Conservation (phyloP, 2,888 invertebrate genomes). For the Mechanitis mazaeus region DNA sequence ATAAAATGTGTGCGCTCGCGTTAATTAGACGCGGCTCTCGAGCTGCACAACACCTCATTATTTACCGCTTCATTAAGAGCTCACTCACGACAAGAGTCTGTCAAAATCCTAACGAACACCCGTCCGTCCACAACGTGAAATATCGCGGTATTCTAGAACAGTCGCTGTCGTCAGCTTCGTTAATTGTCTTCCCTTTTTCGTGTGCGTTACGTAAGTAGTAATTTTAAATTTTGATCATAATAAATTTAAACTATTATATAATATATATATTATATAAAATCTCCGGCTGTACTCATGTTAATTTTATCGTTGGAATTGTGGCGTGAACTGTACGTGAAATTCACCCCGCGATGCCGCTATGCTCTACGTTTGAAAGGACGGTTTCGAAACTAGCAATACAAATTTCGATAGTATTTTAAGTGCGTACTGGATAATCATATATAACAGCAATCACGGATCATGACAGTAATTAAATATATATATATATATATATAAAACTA, state of each 20-base stretch:
- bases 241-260: not conserved
- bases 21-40: slow-evolving; percentile 69
- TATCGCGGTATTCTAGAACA: slow-evolving; percentile 71
- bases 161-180: slow-evolving; percentile 65
- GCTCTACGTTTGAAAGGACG: no score
- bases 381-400: no score
- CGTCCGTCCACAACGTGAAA: slow-evolving; percentile 61
- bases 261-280: no score
- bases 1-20: slow-evolving; percentile 53
- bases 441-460: no score
- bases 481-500: slow-evolving; percentile 1
- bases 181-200: slow-evolving; percentile 61
- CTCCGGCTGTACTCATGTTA: no score
- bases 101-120: slow-evolving; percentile 67
- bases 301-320: no score
- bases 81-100: slow-evolving; percentile 66
- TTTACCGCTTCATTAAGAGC: slow-evolving; percentile 75
- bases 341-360: no score
- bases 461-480: no score
- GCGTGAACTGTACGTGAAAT: no score
- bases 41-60: slow-evolving; percentile 70
- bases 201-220: slow-evolving; percentile 5
- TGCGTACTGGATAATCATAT: no score
- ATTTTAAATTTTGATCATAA: slow-evolving; percentile 1
- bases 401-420: no score